Conservation (phyloP, 2,888 invertebrate genomes). For the Hartigia nigra region DNA sequence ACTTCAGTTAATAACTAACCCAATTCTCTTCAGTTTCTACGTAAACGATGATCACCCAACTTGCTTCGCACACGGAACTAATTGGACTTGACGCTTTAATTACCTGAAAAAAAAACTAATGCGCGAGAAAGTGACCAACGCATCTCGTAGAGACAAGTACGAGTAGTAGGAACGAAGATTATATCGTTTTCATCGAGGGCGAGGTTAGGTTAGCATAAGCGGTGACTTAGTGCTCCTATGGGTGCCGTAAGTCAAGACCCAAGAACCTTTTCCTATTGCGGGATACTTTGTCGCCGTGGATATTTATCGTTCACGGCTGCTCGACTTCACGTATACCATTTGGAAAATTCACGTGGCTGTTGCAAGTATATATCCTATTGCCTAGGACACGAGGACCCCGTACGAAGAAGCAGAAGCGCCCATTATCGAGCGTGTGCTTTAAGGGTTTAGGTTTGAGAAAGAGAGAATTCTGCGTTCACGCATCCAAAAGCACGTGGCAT, state of each 20-base stretch:
- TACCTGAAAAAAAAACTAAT: not conserved
- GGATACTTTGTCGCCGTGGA: conserved; percentile 63
- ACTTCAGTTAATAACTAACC: not conserved
- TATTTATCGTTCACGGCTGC: conserved; percentile 57
- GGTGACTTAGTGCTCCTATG: conserved; percentile 64
- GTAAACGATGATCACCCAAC: not conserved
- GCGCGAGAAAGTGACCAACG: not conserved
- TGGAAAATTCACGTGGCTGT: not conserved
- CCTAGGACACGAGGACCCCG: not conserved
- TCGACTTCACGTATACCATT: conserved; percentile 15
- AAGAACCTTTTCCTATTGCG: conserved; percentile 53
- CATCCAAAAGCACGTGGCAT: not conserved
- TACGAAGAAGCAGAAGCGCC: conserved; percentile 22
- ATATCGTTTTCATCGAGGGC: conserved; percentile 46
- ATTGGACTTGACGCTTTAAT: not conserved
- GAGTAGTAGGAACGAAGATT: conserved; percentile 39
- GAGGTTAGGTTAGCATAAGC: conserved; percentile 58
- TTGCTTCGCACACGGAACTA: not conserved
- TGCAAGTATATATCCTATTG: not conserved
- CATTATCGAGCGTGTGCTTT: conserved; percentile 28
- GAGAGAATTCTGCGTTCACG: not conserved
- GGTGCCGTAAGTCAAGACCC: conserved; percentile 59
- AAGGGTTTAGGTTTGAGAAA: not conserved
- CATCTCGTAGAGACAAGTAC: not conserved
- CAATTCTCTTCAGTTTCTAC: not conserved